Conservation (phyloP, 2,797 vertebrate species). For the Anableps anableps region DNA sequence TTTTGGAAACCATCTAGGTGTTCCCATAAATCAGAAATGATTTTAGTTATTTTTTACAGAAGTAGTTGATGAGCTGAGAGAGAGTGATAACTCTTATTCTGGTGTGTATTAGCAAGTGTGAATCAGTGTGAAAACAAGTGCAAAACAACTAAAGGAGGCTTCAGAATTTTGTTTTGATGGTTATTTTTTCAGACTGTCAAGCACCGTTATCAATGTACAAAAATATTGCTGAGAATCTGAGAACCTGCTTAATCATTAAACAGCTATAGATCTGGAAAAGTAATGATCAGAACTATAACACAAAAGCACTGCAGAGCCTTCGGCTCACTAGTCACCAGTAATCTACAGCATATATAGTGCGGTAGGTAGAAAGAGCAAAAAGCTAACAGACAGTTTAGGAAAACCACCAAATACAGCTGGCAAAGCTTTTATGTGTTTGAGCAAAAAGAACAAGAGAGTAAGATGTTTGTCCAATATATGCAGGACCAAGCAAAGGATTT, state of each 20-base stretch:
- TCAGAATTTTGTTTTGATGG: slow-evolving; percentile 3
- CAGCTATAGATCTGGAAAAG: too few species aligned
- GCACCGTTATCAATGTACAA: slow-evolving; percentile 11
- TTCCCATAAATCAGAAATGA: slow-evolving; percentile 75
- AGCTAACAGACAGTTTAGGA: slow-evolving; percentile 30
- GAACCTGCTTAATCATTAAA: not conserved
- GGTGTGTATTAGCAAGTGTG: slow-evolving; percentile 17
- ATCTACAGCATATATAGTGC: slow-evolving; percentile 15
- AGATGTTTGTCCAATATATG: not conserved
- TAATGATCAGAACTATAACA: not conserved
- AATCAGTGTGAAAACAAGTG: slow-evolving; percentile 20
- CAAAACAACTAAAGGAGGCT: slow-evolving; percentile 17
- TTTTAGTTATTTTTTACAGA: slow-evolving; percentile 66
- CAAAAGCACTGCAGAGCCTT: slow-evolving; percentile 1
- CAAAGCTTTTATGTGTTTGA: not conserved
- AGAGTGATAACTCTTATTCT: slow-evolving; percentile 30
- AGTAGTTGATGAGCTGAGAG: slow-evolving; percentile 31
- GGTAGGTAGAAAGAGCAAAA: slow-evolving; percentile 16
- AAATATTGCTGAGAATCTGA: not conserved
- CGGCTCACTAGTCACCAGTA: slow-evolving; percentile 9
- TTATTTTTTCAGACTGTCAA: slow-evolving; percentile 16
- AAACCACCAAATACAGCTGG: slow-evolving; percentile 16
- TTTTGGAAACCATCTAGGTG: slow-evolving; percentile 64
- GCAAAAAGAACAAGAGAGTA: not conserved
- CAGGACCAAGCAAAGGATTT: not conserved